phyloP scores from a whole-genome alignment of 2,113 vertebrate genomes.

The Turdus rufiventris region DNA sequence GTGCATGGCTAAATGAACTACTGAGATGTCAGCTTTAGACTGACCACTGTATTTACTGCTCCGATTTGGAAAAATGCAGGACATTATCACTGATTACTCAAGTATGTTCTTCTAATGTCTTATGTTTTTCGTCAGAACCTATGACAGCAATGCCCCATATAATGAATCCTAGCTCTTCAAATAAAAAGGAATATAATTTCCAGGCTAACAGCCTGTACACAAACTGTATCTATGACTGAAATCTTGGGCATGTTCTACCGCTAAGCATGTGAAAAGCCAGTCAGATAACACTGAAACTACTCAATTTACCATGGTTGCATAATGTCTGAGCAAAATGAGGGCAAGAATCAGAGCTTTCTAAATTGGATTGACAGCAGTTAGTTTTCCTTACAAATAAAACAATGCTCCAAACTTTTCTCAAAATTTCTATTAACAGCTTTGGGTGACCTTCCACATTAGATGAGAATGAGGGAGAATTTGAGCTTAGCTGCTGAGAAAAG shows the following conservation, averaged over 20 bases:
- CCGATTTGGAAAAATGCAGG: background rate
- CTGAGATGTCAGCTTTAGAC: background rate
- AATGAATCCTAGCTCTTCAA: background rate
- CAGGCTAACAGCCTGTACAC: background rate
- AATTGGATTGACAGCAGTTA: background rate
- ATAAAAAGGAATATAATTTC: background rate
- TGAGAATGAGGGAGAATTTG: background rate
- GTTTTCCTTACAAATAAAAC: background rate
- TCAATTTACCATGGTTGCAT: background rate
- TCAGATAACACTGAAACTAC: accelerated
- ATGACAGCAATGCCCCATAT: accelerated
- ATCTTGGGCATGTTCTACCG: background rate
- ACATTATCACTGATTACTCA: background rate
- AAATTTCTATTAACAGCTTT: background rate
- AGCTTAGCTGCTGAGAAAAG: background rate
- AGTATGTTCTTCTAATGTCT: background rate
- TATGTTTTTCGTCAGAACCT: background rate
- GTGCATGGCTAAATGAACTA: background rate
- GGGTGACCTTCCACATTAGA: background rate
- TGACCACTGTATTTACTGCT: background rate
- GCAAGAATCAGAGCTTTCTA: background rate
- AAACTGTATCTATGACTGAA: background rate
- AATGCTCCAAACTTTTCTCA: background rate
- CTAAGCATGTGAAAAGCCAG: background rate
- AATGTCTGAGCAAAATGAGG: background rate